Evolutionary conservation across 1,140 invertebrate species (phyloP).

Genomic region (Aporrectodea caliginosa): DNA sequence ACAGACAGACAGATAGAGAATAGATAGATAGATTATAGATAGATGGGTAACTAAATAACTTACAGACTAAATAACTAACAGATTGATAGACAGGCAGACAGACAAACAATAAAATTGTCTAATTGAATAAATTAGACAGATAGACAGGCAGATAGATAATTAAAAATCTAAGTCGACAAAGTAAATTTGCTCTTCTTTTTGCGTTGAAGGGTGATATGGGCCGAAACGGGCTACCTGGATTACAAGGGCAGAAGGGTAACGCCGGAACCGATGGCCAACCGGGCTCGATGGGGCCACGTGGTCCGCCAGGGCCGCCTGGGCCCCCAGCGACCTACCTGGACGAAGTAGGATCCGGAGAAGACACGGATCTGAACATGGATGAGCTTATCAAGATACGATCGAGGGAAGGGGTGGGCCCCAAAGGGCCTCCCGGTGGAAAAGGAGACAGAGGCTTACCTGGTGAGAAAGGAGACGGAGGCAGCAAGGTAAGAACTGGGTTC

Average conservation of each 20-base stretch:
- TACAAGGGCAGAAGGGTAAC: neutral
- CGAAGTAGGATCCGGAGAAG: neutral
- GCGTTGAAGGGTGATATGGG: too few species aligned
- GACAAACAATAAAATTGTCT: too few species aligned
- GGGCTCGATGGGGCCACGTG: neutral
- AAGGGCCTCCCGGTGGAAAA: neutral
- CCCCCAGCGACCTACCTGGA: neutral
- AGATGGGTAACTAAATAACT: slow-evolving; percentile 1
- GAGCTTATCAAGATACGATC: too few species aligned
- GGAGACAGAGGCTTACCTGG: neutral
- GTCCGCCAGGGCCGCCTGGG: neutral
- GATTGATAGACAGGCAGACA: too few species aligned
- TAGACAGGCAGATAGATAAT: too few species aligned
- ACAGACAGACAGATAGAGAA: too few species aligned
- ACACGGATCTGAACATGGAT: too few species aligned
- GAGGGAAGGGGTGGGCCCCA: too few species aligned
- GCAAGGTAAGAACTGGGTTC: neutral
- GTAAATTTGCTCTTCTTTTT: too few species aligned
- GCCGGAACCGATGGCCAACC: neutral
- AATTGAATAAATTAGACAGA: too few species aligned
- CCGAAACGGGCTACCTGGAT: neutral
- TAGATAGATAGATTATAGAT: slow-evolving; percentile 4
- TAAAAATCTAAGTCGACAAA: too few species aligned
- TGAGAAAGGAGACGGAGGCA: neutral
- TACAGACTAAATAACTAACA: too few species aligned